These are phyloP conservation scores for Bubo bubo DNA, from an alignment of 2,113 vertebrate species.

Conservation along the genomic window DNA sequence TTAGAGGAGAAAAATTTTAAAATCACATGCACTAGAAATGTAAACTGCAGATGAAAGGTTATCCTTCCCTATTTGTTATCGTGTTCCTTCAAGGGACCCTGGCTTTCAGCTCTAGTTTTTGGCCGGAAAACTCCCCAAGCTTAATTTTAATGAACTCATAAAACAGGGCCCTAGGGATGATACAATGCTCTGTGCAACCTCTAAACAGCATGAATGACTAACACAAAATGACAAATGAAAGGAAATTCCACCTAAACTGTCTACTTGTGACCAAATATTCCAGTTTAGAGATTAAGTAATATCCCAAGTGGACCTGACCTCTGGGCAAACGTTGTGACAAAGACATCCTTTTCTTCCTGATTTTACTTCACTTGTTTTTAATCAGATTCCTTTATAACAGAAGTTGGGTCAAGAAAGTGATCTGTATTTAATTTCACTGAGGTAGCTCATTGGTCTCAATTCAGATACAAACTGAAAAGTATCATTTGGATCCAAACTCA, in stretches of 20 bases:
- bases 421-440: background rate
- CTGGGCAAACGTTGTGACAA: background rate
- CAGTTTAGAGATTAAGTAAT: background rate
- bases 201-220: background rate
- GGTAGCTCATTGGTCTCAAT: background rate
- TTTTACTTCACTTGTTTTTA: background rate
- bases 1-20: background rate
- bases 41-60: slow-evolving; percentile 27
- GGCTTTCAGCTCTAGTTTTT: slow-evolving; percentile 18
- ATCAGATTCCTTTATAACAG: background rate
- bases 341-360: background rate
- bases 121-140: background rate
- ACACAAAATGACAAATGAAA: slow-evolving; percentile 46
- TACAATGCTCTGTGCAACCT: background rate
- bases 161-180: slow-evolving; percentile 32
- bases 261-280: slow-evolving; percentile 9
- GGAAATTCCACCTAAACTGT: slow-evolving; percentile 45
- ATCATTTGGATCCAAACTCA: background rate
- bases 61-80: slow-evolving; percentile 24
- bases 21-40: background rate
- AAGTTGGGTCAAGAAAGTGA: background rate
- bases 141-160: slow-evolving; percentile 43
- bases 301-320: background rate
- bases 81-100: background rate
- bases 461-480: background rate